Percentiles rank a stretch among this genome's conserved stretches.
phyloP scores from a whole-genome alignment of 1,140 invertebrate species.

The Neotoxoptera formosana region DNA sequence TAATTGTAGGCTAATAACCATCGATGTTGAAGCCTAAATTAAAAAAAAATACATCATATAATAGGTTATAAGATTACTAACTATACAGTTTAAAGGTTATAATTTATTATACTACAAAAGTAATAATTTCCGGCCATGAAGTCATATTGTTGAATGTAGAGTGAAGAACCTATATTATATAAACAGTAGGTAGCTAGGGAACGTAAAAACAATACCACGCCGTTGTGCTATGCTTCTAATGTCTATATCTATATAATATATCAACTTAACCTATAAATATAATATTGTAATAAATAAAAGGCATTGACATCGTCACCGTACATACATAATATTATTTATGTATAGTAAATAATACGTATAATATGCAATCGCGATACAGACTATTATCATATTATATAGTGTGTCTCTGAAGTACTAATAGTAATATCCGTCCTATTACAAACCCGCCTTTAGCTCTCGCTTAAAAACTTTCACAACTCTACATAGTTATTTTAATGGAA shows the following conservation, averaged over 20 bases:
- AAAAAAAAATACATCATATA: background rate
- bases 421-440: background rate
- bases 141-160: background rate
- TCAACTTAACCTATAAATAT: background rate
- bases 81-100: background rate
- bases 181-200: constrained; percentile 1
- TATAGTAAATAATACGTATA: background rate
- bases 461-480: background rate
- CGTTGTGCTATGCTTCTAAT: background rate
- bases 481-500: background rate
- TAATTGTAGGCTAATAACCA: no score
- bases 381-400: background rate
- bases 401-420: background rate
- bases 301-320: background rate
- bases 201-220: background rate
- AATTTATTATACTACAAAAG: background rate
- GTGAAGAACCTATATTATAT: background rate
- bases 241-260: background rate
- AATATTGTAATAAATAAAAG: constrained; percentile 19
- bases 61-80: background rate
- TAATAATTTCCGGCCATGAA: background rate
- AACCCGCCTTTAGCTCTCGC: background rate
- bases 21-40: no score
- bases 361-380: background rate
- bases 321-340: background rate